Conservation (phyloP, 2,113 vertebrate species). For the Tringa solitaria region DNA sequence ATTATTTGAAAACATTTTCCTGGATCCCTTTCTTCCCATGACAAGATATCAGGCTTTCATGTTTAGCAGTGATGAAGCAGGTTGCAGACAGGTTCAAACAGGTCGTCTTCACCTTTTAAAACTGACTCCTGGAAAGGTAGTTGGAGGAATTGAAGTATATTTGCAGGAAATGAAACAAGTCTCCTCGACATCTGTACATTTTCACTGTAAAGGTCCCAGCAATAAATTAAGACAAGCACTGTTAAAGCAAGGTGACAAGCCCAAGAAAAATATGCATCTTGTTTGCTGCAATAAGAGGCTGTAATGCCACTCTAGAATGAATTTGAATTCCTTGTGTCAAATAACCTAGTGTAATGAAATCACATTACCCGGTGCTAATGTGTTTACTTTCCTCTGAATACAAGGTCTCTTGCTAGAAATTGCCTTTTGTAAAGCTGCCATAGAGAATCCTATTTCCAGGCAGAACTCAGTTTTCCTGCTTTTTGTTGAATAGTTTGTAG, state of each 20-base stretch:
- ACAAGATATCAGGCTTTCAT: not conserved
- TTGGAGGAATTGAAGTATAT: not conserved
- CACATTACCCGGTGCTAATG: fast-evolving
- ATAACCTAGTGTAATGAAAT: not conserved
- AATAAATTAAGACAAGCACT: not conserved
- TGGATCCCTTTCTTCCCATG: not conserved
- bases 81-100: not conserved
- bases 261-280: not conserved
- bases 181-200: not conserved
- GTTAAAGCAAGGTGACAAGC: not conserved
- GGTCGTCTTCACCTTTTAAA: not conserved
- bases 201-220: not conserved
- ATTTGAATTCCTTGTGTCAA: not conserved
- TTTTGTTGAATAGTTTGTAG: not conserved
- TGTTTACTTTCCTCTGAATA: not conserved
- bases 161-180: not conserved
- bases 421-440: not conserved
- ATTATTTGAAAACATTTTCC: not conserved
- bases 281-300: not conserved
- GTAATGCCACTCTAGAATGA: not conserved
- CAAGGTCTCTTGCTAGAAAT: not conserved
- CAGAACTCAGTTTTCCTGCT: not conserved
- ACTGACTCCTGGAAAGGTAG: not conserved
- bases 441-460: not conserved
- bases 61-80: not conserved